Conservation (phyloP, 2,113 vertebrate species). For the Mixornis gularis region DNA sequence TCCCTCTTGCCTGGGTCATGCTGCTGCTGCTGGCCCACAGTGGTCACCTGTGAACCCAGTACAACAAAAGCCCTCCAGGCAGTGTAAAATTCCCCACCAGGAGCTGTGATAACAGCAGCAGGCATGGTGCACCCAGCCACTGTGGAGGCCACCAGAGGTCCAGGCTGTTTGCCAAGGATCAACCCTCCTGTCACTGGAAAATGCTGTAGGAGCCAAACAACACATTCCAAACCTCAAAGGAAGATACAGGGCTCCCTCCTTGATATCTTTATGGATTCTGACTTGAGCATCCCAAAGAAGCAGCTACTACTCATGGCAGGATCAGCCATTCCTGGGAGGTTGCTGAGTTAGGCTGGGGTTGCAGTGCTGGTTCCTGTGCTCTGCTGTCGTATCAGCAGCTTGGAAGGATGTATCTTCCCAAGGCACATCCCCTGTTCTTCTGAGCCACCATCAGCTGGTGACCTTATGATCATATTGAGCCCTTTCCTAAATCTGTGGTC, state of each 20-base stretch:
- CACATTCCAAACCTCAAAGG: not conserved
- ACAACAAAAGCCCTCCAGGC: rapidly evolving
- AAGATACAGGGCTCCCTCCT: not conserved
- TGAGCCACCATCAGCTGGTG: not conserved
- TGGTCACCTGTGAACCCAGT: not conserved
- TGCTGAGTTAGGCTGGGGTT: not conserved
- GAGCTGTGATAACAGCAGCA: not conserved
- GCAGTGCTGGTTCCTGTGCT: not conserved
- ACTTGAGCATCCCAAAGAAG: not conserved
- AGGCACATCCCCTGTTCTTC: rapidly evolving
- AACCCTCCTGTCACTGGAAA: rapidly evolving
- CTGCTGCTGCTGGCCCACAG: not conserved
- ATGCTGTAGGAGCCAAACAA: not conserved
- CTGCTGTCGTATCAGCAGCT: rapidly evolving
- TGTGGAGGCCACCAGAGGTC: not conserved
- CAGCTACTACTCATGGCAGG: not conserved
- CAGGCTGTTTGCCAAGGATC: not conserved
- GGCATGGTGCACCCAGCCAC: rapidly evolving
- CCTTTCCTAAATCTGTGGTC: not conserved
- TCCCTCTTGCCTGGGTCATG: too few species aligned
- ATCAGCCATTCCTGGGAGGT: not conserved
- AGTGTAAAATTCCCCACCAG: not conserved
- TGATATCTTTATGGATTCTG: not conserved
- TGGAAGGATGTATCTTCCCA: not conserved
- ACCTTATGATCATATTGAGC: rapidly evolving